Percentiles rank a stretch among this genome's conserved stretches.
These are phyloP conservation scores for Philhelius pedissequus DNA, from an alignment of 2,888 invertebrate genomes.

Conservation along the genomic window DNA sequence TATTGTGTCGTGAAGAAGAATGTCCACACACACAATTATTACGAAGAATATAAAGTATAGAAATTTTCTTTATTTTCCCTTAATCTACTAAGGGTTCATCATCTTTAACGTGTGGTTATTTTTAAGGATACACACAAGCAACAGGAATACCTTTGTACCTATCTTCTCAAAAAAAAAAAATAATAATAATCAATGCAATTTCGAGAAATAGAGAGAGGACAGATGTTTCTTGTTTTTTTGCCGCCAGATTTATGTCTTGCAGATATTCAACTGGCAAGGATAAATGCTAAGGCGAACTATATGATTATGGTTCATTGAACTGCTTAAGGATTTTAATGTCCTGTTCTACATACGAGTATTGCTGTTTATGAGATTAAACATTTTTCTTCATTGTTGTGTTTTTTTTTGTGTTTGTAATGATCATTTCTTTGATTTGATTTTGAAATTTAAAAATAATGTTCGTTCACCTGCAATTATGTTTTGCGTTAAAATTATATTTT, in stretches of 20 bases:
- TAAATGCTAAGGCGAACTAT: not conserved
- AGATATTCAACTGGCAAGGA: not conserved
- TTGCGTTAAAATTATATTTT: not conserved
- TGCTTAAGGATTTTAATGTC: not conserved
- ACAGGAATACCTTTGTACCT: conserved; percentile 12
- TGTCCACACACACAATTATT: not conserved
- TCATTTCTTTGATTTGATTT: not conserved
- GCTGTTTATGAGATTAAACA: not conserved
- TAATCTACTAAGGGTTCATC: not conserved
- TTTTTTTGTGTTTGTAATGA: not conserved
- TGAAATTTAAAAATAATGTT: no score
- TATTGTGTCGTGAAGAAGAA: conserved; percentile 30
- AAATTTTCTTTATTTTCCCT: not conserved
- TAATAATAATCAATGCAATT: conserved; percentile 1
- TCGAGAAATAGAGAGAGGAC: conserved; percentile 21
- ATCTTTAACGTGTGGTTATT: conserved; percentile 21
- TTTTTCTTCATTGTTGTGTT: conserved; percentile 22
- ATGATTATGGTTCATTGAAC: not conserved
- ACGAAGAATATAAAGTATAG: conserved; percentile 1
- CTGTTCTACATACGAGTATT: not conserved
- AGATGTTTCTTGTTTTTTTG: conserved; percentile 53
- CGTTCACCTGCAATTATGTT: no score
- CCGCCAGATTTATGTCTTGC: conserved; percentile 38
- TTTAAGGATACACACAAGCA: conserved; percentile 24
- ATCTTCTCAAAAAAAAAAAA: not conserved